Percentiles rank a stretch among this genome's conserved stretches.
Evolutionary conservation across 2,113 vertebrate genomes (phyloP).

Genomic region (Macaca mulatta): DNA sequence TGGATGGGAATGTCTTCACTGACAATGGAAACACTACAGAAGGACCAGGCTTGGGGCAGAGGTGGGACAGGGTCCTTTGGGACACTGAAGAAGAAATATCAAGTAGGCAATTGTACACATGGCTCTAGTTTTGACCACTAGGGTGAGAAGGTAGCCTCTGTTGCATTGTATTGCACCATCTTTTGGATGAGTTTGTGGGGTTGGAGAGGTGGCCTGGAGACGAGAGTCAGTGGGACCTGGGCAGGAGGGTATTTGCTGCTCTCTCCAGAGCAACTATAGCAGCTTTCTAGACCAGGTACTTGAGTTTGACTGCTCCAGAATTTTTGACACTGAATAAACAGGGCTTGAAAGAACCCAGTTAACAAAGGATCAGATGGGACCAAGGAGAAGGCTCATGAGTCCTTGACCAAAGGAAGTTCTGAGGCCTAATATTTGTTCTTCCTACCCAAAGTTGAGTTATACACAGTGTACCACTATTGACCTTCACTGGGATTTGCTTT

Average conservation of each 20-base stretch:
- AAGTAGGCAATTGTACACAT: background rate
- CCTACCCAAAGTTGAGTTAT: background rate
- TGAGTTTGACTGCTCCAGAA: background rate
- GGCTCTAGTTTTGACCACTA: background rate
- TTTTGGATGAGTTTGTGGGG: background rate
- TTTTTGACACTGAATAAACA: constrained; percentile 8
- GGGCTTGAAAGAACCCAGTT: background rate
- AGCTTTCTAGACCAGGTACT: background rate
- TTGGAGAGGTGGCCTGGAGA: background rate
- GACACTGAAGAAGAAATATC: background rate
- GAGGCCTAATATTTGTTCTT: constrained; percentile 11
- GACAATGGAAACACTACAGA: background rate
- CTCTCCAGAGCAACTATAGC: background rate
- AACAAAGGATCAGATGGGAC: background rate
- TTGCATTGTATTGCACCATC: background rate
- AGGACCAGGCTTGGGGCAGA: background rate
- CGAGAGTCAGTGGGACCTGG: background rate
- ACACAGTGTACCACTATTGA: background rate
- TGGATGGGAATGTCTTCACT: background rate
- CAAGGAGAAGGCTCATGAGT: background rate
- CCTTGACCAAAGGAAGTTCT: constrained; percentile 20
- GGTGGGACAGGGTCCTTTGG: background rate
- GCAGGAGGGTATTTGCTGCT: background rate
- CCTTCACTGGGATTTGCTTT: constrained; percentile 33
- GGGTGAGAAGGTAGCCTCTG: no score